Evolutionary conservation across 92 coral and sea anemone genomes (phyloP).

Genomic region (Isaurus tuberculatus): DNA sequence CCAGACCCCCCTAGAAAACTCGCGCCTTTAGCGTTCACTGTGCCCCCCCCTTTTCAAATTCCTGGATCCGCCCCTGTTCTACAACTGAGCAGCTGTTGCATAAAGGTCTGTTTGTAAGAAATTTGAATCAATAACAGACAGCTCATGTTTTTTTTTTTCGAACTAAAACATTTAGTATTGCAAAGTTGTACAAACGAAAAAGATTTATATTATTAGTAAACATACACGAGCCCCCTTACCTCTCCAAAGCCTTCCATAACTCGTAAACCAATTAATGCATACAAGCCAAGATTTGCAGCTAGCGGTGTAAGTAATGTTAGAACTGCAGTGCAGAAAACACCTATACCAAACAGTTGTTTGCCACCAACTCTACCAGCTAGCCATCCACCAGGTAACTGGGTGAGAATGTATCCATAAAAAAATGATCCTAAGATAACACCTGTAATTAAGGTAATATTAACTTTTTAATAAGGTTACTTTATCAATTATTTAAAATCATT

Average conservation of each 20-base stretch:
- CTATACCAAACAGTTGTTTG: slow-evolving; percentile 83
- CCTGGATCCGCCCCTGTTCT: no score
- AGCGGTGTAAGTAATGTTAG: slow-evolving; percentile 89
- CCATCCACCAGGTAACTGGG: slow-evolving; percentile 98
- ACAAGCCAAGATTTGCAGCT: slow-evolving; percentile 82
- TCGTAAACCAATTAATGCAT: slow-evolving; percentile 71
- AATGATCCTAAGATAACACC: slow-evolving; percentile 92
- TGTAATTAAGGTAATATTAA: neutral
- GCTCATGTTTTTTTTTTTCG: no score
- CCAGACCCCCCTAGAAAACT: no score
- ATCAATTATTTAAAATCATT: no score
- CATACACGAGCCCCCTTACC: slow-evolving; percentile 54
- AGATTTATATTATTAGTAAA: no score
- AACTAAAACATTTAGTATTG: no score
- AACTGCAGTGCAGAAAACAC: slow-evolving; percentile 83
- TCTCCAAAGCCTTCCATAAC: slow-evolving; percentile 95
- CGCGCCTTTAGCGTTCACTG: no score
- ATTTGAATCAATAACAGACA: no score
- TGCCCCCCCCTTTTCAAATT: no score
- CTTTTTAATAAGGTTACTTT: neutral
- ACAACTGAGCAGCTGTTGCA: no score
- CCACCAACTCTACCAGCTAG: slow-evolving; percentile 89
- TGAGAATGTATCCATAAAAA: slow-evolving; percentile 92
- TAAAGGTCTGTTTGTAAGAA: no score
- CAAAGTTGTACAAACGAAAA: no score